These are phyloP conservation scores for Poeciliopsis gracilis DNA, from an alignment of 2,797 vertebrate species.

Conservation along the genomic window DNA sequence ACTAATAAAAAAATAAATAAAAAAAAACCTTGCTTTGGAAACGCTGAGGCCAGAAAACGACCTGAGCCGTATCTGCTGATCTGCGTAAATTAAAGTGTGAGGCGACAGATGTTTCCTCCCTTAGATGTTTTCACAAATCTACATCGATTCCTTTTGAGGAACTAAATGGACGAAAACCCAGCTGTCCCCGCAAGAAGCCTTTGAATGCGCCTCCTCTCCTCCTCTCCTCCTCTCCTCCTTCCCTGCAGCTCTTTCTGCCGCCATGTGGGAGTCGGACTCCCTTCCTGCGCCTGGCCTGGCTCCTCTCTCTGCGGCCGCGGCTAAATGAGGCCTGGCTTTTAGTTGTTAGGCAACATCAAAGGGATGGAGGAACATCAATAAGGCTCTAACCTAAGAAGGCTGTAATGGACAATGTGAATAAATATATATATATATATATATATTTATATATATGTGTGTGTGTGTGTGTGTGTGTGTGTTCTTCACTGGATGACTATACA, in stretches of 20 bases:
- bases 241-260: constrained; percentile 18
- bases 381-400: constrained; percentile 54
- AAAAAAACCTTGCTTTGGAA: neutral
- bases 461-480: constrained; percentile 22
- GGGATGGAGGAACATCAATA: constrained; percentile 75
- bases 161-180: neutral
- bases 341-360: constrained; percentile 75
- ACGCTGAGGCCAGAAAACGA: neutral
- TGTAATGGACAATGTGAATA: constrained; percentile 56
- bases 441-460: neutral
- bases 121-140: neutral
- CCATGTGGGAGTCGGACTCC: constrained; percentile 54
- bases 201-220: constrained; percentile 20
- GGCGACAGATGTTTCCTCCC: neutral
- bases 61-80: neutral
- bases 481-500: constrained; percentile 18
- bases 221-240: constrained; percentile 34
- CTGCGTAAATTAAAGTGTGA: neutral
- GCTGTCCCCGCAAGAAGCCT: neutral
- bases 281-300: constrained; percentile 49
- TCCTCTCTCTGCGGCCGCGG: constrained; percentile 64
- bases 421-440: neutral
- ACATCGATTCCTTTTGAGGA: neutral
- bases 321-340: constrained; percentile 70
- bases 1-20: no score